Conservation (phyloP, 2,888 invertebrate species). For the Gisinianus flammeolus region DNA sequence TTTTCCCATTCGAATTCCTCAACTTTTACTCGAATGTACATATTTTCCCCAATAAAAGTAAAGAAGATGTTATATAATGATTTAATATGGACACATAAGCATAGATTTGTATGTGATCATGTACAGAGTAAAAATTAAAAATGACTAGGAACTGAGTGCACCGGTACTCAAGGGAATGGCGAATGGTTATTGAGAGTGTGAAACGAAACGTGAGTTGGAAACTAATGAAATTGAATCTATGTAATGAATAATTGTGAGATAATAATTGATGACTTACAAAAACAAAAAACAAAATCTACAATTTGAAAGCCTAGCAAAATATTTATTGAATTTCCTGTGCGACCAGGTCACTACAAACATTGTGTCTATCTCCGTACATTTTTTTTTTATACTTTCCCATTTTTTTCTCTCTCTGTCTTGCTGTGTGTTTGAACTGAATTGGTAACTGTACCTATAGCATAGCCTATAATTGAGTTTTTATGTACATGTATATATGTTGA, state of each 20-base stretch:
- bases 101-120: too few relatives aligned
- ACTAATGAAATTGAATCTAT: constrained; percentile 7
- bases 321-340: constrained; percentile 3
- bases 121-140: too few relatives aligned
- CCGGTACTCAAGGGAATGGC: too few relatives aligned
- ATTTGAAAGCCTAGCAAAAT: constrained; percentile 1
- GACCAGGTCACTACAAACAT: not conserved
- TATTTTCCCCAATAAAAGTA: too few relatives aligned
- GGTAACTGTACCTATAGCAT: too few relatives aligned
- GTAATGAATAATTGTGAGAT: not conserved
- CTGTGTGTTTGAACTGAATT: not conserved
- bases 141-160: not conserved
- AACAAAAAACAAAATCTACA: not conserved
- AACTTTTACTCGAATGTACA: too few relatives aligned
- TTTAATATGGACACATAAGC: too few relatives aligned
- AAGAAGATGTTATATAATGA: too few relatives aligned
- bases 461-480: too few relatives aligned
- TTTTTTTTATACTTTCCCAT: not conserved
- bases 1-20: not conserved
- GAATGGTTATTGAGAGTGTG: not conserved
- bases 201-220: not conserved
- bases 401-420: too few relatives aligned
- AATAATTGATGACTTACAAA: constrained; percentile 11
- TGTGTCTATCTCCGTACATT: not conserved
- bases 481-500: not conserved